Evolutionary conservation across 2,797 vertebrate genomes (phyloP), one percentile per base, ranked within the genome.

Genomic region (Chlorospingus flavigularis): DNA sequence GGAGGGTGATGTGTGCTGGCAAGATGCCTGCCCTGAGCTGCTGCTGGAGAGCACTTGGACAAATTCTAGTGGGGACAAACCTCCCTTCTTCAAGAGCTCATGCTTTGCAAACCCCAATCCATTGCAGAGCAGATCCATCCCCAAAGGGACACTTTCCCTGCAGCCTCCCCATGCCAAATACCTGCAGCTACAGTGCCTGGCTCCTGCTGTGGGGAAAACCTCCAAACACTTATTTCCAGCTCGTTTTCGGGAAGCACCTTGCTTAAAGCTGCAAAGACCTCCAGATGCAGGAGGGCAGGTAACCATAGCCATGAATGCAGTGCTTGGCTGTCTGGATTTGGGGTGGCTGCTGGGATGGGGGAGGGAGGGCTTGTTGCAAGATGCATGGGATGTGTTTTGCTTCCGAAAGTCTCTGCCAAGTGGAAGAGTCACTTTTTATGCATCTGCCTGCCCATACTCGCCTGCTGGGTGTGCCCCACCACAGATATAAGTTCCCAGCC

Each of bases 341-440:
- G 54, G 40, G 25, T 50, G 62, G 61, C 42, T 81, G 48, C 33
- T 55, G 48, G 40, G 13, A 26, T 43, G 37, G 53, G 20, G 20
- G 2, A 8, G 19, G 24, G 3, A 35, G 7, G 17, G 13, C 1
- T 3, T 3, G 14, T 43, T 40, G 51, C 79, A 80, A 88, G 28
- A 53, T 63, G n/a, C 0, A 50, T 40, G 53, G 61, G 73, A 25
- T 1, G 11, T 20, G 7, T 55, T 96, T 86, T 68, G 14, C 55
- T 96, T 93, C 80, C 0, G 2, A 80, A 83, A 90, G 16, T 37
- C 55, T 94, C 26, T 86, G 86, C 91, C 91, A 90, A 93, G 48
- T 48, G 72, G 54, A 50, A 90, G 55, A 51, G 35, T 58, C 2
- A 7, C 13, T 71, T 86, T 86, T 83, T 15, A 76, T 67, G 54